Base-by-base conservation (phyloP, 1,140 invertebrate species). In the Drosophila ogumai region DNA sequence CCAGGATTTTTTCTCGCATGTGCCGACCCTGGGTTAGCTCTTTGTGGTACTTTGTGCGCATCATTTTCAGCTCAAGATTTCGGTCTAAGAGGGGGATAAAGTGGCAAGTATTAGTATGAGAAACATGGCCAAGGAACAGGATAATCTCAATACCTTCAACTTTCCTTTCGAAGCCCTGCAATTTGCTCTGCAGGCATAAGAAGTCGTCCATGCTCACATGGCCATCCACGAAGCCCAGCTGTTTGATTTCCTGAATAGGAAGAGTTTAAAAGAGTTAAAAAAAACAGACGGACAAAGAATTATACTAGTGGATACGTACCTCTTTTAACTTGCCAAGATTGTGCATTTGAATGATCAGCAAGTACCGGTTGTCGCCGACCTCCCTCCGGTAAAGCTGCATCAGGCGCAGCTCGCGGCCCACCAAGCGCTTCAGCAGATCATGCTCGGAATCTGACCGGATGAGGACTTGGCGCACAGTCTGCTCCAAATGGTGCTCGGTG, bases 141-240 rank as follows among this genome's bases (percentile, higher is more conserved):
- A 6, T 0, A 0, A 28, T 10, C 8, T n/a, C 1, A n/a, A 15
- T 68, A 77, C 75, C 75, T n/a, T 77, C 72, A 10, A 77, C 8
- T 25, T 77, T 77, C 1, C 34, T 68, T 41, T 68, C 17, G 17
- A 77, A 9, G 13, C 6, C 15, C 0, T 17, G 0, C 4, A 55
- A 10, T 17, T 68, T 58, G 4, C 19, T 46, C 46, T 77, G 75
- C 6, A 52, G 28, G 15, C 0, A 8, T 10, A 77, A 22, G 9
- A 63, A 74, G 17, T 50, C 43, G 9, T 17, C 38, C 68, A 74
- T 41, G 40, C 43, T 73, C 4, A 74, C 57, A 1, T 19, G 28
- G 0, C 31, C 68, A 13, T 15, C 19, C 13, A 73, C 15, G 0
- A n/a, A 9, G 17, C 49, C 56, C 22, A 63, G 28, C 6, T 44